Evolutionary conservation across 2,113 vertebrate genomes (phyloP).

Genomic region (Setophaga coronata): DNA sequence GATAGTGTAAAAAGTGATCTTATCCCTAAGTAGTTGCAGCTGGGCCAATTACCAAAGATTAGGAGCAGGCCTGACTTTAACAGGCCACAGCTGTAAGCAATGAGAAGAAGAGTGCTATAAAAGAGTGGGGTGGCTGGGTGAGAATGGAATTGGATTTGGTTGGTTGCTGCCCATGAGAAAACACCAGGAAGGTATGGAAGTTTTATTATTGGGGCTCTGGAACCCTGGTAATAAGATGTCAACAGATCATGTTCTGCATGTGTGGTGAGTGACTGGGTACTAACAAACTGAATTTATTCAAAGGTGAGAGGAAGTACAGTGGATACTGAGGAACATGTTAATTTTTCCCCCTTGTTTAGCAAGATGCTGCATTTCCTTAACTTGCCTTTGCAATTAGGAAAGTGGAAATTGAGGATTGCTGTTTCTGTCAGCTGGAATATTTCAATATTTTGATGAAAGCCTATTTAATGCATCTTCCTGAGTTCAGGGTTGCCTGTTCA

Average conservation of each 20-base stretch:
- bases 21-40: too few relatives aligned
- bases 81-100: too few relatives aligned
- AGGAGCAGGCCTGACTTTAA: too few relatives aligned
- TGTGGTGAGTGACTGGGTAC: background rate
- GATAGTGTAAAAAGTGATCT: too few relatives aligned
- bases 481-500: background rate
- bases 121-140: too few relatives aligned
- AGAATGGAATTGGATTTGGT: too few relatives aligned
- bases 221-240: too few relatives aligned
- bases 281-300: background rate
- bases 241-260: background rate
- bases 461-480: background rate
- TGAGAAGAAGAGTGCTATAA: too few relatives aligned
- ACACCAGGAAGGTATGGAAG: too few relatives aligned
- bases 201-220: too few relatives aligned
- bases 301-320: background rate
- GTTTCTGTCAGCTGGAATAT: background rate
- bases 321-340: background rate
- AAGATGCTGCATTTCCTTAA: background rate
- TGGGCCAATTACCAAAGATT: too few relatives aligned
- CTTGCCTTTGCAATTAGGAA: background rate
- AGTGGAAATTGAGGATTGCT: background rate
- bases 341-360: fast-evolving
- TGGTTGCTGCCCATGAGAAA: too few relatives aligned
- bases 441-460: background rate